A percentile compares a stretch with the other conserved stretches of the same genome.
Evolutionary conservation across 2,797 vertebrate genomes (phyloP).

Genomic region (Sylvilagus floridanus): DNA sequence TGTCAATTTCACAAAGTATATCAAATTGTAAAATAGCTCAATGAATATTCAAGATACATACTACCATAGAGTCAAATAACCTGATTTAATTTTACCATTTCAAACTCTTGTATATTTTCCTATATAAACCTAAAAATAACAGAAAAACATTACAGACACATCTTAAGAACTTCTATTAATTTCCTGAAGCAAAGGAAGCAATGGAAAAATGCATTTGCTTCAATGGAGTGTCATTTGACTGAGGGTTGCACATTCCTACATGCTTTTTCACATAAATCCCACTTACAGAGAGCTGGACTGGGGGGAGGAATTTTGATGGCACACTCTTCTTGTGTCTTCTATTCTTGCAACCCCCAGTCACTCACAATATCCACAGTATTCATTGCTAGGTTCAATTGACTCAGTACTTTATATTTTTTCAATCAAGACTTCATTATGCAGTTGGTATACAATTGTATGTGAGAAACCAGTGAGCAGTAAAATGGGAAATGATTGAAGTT

Average conservation of each 20-base stretch:
- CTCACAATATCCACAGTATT: neutral
- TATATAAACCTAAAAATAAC: neutral
- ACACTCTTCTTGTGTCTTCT: neutral
- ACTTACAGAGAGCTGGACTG: neutral
- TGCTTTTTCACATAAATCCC: neutral
- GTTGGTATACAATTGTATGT: neutral
- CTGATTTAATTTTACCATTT: neutral
- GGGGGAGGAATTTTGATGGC: neutral
- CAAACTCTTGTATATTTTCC: neutral
- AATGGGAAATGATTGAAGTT: neutral
- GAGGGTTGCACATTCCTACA: neutral
- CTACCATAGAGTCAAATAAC: neutral
- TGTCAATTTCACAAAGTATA: neutral
- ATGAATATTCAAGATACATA: neutral
- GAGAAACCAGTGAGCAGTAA: neutral
- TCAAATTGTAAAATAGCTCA: neutral
- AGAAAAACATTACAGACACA: neutral
- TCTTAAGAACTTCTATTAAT: neutral
- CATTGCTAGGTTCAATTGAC: too few relatives aligned
- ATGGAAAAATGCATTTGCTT: neutral
- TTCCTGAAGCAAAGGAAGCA: neutral
- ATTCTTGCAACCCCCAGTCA: neutral
- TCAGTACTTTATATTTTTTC: too few relatives aligned
- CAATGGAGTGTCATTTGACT: neutral
- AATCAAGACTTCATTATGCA: neutral